Evolutionary conservation across 1,140 invertebrate genomes (phyloP), one percentile per base, ranked within the genome.

Genomic region (Bombus confusus): DNA sequence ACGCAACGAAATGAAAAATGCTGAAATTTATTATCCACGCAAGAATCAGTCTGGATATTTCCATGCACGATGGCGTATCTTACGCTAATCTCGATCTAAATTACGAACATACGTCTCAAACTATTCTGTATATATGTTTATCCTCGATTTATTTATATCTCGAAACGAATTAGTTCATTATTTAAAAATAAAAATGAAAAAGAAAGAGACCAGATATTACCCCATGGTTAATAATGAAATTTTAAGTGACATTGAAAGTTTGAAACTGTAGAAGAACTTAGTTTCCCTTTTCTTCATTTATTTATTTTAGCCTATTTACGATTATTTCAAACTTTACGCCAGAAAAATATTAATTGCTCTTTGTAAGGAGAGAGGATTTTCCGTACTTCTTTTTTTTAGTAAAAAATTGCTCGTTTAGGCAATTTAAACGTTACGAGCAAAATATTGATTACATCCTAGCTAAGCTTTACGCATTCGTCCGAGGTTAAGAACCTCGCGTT

Each of bases 401-500:
- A 22, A 47, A 31, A 64, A 66, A 79, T 43, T 34, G 4, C 12
- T 15, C 5, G 57, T 76, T 83, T 68, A 31, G 72, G 66, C 72
- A 52, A 64, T 72, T 90, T 84, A 91, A 90, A 92, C 83, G 71
- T 74, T 13, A 57, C 88, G 89, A 85, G 92, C 79, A 68, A 85
- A 90, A 91, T 94, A 94, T 94, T 91, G 93, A 93, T 94, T 93
- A 69, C 80, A 86, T 85, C 77, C 77, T 86, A 79, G 90, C 39
- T 91, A 89, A 85, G 88, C 87, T 89, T 73, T 86, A 79, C 87
- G 92, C 88, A 88, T 86, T 85, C 72, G 80, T 77, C 66, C 76
- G 92, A 93, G 94, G 94, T 95, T 91, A 95, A 95, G 94, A 95
- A 95, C 94, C 94, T 95, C 88, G 86, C 90, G 94, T 85, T 94